Conservation (phyloP, 1,140 invertebrate species). For the Drosophila tristis region DNA sequence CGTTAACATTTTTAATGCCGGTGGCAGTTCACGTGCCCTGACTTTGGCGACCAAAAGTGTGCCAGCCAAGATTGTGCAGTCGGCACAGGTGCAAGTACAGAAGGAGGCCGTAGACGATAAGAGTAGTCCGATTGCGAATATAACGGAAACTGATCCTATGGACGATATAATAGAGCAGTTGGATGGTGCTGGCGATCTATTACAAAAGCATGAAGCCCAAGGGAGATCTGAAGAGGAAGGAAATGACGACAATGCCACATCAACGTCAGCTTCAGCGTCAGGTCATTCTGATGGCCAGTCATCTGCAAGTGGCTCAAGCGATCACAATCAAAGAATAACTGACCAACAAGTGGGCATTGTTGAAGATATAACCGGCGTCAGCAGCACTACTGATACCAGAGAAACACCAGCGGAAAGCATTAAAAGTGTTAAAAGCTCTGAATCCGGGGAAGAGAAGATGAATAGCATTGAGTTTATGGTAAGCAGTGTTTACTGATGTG, state of each 20-base stretch:
- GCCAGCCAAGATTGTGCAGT: constrained; percentile 80
- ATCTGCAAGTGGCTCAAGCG: background rate
- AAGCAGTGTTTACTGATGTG: background rate
- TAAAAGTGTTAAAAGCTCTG: background rate
- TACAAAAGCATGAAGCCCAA: constrained; percentile 25
- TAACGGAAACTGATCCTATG: constrained; percentile 60
- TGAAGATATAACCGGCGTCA: constrained; percentile 64
- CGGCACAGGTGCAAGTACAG: constrained; percentile 21
- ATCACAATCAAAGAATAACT: background rate
- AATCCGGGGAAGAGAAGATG: background rate
- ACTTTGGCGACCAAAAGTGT: constrained; percentile 55
- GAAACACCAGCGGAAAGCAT: background rate
- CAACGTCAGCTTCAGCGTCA: constrained; percentile 27
- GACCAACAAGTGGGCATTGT: background rate
- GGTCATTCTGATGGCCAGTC: background rate
- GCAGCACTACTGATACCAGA: constrained; percentile 57
- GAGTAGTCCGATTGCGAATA: constrained; percentile 26
- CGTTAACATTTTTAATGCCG: constrained; percentile 72
- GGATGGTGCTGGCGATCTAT: constrained; percentile 61
- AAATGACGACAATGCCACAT: constrained; percentile 33
- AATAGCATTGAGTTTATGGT: constrained; percentile 12
- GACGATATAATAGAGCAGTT: constrained; percentile 84
- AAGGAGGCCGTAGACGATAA: constrained; percentile 57
- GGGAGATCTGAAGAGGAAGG: constrained; percentile 26
- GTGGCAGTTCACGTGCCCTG: constrained; percentile 48